Conservation (phyloP, 2,797 vertebrate genomes). For the Scolopax bukidnonensis region DNA sequence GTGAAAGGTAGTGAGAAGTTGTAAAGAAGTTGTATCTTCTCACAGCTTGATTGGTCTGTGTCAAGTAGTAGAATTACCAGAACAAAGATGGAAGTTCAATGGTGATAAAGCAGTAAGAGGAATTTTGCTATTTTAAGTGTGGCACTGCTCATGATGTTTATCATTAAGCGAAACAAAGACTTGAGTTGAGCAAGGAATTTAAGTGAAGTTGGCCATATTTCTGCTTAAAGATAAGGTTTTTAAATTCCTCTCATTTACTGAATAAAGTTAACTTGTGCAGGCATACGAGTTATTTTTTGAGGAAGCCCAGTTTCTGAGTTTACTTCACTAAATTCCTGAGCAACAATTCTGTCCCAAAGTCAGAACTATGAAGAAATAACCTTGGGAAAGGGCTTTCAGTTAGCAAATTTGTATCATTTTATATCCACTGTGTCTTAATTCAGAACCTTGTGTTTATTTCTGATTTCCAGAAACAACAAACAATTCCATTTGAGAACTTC, state of each 20-base stretch:
- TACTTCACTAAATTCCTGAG: not conserved
- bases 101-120: slow-evolving; percentile 18
- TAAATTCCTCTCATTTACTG: not conserved
- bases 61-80: slow-evolving; percentile 22
- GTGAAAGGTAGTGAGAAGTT: slow-evolving; percentile 11
- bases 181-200: not conserved
- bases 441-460: slow-evolving; percentile 11
- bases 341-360: not conserved
- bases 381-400: not conserved
- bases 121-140: not conserved
- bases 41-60: not conserved
- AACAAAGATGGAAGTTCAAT: not conserved
- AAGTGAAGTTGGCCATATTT: not conserved
- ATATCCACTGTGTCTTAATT: not conserved
- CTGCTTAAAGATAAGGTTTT: not conserved
- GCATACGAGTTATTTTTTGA: not conserved
- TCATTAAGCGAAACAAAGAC: not conserved
- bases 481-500: not conserved
- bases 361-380: not conserved
- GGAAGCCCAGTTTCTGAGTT: not conserved
- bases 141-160: not conserved
- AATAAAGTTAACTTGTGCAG: not conserved
- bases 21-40: not conserved
- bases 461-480: slow-evolving; percentile 3
- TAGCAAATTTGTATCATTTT: not conserved